Evolutionary conservation across 1,140 invertebrate genomes (phyloP).

Genomic region (Magallana angulata): DNA sequence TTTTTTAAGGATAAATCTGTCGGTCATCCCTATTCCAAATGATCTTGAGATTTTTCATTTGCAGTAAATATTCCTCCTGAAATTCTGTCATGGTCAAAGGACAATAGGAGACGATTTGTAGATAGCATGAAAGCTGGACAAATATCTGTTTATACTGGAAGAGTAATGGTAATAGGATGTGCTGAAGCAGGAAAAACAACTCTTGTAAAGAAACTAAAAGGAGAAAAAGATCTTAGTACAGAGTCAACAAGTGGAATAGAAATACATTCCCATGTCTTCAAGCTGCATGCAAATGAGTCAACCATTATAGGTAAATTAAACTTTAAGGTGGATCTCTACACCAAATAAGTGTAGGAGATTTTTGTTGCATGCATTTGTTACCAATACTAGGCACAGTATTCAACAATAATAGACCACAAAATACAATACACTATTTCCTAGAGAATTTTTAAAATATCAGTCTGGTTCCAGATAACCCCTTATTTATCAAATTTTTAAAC

Average conservation of each 20-base stretch:
- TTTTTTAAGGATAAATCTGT: too few relatives aligned
- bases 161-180: not conserved
- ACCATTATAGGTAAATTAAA: not conserved
- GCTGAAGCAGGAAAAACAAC: constrained; percentile 26
- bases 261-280: not conserved
- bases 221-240: not conserved
- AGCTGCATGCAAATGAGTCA: not conserved
- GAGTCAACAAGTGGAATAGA: not conserved
- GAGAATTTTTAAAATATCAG: too few relatives aligned
- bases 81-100: not conserved
- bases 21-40: too few relatives aligned
- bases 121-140: not conserved
- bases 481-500: too few relatives aligned
- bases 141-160: not conserved
- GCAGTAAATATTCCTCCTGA: not conserved
- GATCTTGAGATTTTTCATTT: too few relatives aligned
- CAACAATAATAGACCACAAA: too few relatives aligned
- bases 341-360: too few relatives aligned
- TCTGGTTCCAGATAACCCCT: too few relatives aligned
- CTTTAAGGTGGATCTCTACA: too few relatives aligned
- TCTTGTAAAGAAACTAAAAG: not conserved
- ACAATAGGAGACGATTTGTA: not conserved
- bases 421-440: too few relatives aligned
- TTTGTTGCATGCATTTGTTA: too few relatives aligned
- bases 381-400: too few relatives aligned